phyloP scores from a whole-genome alignment of 2,113 vertebrate genomes.

The Salvelinus sp. region DNA sequence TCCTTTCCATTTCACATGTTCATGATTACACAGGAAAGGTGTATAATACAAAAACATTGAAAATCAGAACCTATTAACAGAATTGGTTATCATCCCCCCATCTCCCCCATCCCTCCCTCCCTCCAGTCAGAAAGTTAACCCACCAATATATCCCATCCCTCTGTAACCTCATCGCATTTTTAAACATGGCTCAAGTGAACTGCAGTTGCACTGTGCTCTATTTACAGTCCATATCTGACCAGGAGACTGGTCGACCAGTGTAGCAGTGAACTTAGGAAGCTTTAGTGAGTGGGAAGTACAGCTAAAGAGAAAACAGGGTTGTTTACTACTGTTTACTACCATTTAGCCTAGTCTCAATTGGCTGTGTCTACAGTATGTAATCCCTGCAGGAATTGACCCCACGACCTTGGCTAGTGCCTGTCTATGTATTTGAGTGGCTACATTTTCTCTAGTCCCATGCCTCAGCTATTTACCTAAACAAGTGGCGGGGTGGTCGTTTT shows the following conservation, averaged over 20 bases:
- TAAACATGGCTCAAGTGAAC: conserved; percentile 16
- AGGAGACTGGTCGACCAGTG: conserved; percentile 3
- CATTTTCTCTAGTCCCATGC: no score
- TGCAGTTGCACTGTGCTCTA: not conserved
- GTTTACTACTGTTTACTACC: no score
- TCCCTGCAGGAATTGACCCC: no score
- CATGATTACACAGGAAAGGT: not conserved
- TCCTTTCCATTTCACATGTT: not conserved
- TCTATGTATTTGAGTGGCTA: not conserved
- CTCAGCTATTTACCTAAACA: no score
- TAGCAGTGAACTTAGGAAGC: not conserved
- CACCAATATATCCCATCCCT: not conserved
- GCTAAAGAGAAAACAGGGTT: no score
- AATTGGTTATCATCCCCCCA: not conserved
- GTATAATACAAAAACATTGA: not conserved
- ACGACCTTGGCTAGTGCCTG: no score
- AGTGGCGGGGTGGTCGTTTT: not conserved
- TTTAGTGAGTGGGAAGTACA: no score
- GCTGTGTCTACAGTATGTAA: no score
- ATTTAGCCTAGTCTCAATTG: no score
- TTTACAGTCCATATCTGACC: conserved; percentile 19
- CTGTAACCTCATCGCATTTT: conserved; percentile 38
- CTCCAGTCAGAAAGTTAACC: not conserved
- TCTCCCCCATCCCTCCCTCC: not conserved
- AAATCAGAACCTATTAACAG: not conserved